Evolutionary conservation across 2,113 vertebrate species (phyloP), one percentile per base, ranked within the genome.

Genomic region (Scopus umbretta): DNA sequence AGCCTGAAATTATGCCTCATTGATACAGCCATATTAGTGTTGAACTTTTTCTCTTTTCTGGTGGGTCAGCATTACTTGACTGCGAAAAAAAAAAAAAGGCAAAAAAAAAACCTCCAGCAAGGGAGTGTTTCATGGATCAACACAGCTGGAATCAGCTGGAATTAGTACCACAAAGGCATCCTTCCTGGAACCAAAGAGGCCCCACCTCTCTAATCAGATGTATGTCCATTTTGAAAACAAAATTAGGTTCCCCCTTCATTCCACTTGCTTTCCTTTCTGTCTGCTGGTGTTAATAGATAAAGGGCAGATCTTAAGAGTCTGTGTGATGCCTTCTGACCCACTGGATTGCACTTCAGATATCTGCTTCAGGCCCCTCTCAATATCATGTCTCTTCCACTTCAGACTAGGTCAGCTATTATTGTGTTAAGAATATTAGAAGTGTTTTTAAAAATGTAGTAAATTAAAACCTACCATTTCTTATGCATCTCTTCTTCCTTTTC

Each of bases 401-500:
- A 88, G 73, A 79, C 32, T 65, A 50, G 30, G 49, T 80, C 81
- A 94, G 59, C 42, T 93, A 45, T 80, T 91, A 63, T 34, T 90
- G 30, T 66, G 12, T 66, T 78, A 73, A 65, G 52, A 91, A 59
- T 90, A 91, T 86, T 92, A 81, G 53, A 95, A 94, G 29, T 72
- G 67, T 36, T 96, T 95, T 81, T 61, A 5, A 80, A 92, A 94
- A 82, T 67, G 65, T 36, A 61, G 75, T 95, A 95, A 97, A 93
- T 91, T 58, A 84, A 92, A 96, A 45, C 8, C 19, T 61, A 61
- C 36, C 4, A 74, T 78, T 74, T 94, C 66, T 70, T 94, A 45
- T 61, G 50, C 55, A 47, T 66, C 34, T 80, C n/a, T 82, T 90
- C 73, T 90, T 97, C 80, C 53, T 93, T 96, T 90, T 40, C 63